These are phyloP conservation scores for Macrosteles quadrilineatus DNA, from an alignment of 1,140 invertebrate species.

Conservation along the genomic window DNA sequence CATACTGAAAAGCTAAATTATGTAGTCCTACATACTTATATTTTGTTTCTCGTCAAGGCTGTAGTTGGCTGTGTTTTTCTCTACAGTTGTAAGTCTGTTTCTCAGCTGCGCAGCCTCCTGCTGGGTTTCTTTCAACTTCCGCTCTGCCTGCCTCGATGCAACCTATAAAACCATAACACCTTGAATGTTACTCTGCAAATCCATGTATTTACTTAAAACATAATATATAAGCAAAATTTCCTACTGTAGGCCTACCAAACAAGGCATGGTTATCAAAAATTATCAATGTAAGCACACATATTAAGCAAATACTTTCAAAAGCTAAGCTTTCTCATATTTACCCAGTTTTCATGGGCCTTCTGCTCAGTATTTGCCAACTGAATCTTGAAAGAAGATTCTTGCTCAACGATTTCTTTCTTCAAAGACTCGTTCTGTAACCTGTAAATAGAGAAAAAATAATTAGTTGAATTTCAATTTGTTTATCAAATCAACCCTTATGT, in stretches of 20 bases:
- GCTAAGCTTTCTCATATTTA: conserved; percentile 38
- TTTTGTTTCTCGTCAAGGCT: conserved; percentile 26
- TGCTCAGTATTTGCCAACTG: conserved; percentile 73
- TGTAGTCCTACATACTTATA: conserved; percentile 31
- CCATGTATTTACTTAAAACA: too few relatives aligned
- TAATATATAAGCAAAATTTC: too few relatives aligned
- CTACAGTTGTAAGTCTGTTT: conserved; percentile 65
- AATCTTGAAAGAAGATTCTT: conserved; percentile 73
- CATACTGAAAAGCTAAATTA: too few relatives aligned
- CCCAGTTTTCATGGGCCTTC: conserved; percentile 77
- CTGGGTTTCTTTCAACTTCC: conserved; percentile 73
- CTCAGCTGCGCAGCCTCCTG: conserved; percentile 72
- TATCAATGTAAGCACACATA: too few relatives aligned
- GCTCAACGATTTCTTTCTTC: conserved; percentile 75
- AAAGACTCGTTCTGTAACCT: conserved; percentile 71
- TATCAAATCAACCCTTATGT: too few relatives aligned
- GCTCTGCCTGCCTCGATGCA: conserved; percentile 68
- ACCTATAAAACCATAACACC: conserved; percentile 51
- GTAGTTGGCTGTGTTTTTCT: conserved; percentile 48
- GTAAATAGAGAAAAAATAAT: too few relatives aligned
- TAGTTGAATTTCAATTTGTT: too few relatives aligned
- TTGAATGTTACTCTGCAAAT: too few relatives aligned
- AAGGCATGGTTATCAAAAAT: too few relatives aligned
- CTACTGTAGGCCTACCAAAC: too few relatives aligned
- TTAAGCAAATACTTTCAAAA: too few relatives aligned